These are phyloP conservation scores for Tupaia tana DNA, from an alignment of 2,113 vertebrate species.

Conservation along the genomic window DNA sequence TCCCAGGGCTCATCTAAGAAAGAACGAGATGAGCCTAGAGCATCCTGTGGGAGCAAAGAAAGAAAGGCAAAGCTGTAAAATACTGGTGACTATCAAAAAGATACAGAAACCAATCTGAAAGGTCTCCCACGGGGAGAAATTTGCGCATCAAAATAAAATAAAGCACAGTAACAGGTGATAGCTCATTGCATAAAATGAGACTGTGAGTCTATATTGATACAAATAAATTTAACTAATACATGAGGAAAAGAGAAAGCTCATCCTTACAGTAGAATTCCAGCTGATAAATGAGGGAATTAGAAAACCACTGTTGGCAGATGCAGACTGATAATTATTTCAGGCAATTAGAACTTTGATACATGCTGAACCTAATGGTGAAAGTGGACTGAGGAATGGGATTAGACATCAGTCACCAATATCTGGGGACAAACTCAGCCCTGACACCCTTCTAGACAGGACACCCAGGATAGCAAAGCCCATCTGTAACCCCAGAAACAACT, in stretches of 20 bases:
- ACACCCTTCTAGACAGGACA: too few species aligned
- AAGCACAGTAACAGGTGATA: neutral
- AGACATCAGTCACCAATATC: too few species aligned
- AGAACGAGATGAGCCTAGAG: neutral
- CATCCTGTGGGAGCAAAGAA: neutral
- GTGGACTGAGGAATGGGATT: neutral
- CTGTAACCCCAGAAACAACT: neutral
- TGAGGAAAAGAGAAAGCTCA: neutral
- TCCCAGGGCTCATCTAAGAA: neutral
- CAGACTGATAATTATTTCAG: neutral
- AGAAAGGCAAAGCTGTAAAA: too few species aligned
- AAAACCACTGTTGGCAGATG: neutral
- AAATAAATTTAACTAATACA: neutral
- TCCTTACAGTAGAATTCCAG: too few species aligned
- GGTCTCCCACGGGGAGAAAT: neutral
- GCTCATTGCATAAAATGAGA: fast-evolving
- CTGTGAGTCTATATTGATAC: neutral
- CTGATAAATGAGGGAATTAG: fast-evolving
- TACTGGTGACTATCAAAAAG: fast-evolving
- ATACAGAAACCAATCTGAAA: neutral
- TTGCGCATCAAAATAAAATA: neutral
- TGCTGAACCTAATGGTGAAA: fast-evolving
- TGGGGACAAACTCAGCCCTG: neutral
- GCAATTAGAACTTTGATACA: fast-evolving
- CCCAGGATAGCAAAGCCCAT: neutral